These are phyloP conservation scores for Polymixis flavicincta DNA, from an alignment of 2,888 invertebrate species.

Conservation along the genomic window DNA sequence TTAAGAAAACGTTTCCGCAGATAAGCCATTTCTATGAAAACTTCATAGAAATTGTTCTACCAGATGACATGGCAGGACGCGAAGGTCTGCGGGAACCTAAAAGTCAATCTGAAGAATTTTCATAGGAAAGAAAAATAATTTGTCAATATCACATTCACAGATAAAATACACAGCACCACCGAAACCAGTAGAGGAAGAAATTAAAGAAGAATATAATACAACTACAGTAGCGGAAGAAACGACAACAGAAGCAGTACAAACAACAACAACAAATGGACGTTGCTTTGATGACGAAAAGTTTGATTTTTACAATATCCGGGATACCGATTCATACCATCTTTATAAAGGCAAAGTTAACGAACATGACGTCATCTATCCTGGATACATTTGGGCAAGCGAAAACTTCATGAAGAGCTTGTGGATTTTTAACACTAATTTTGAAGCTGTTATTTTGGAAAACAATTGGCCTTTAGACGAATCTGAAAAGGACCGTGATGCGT, in stretches of 20 bases:
- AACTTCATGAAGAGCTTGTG: constrained; percentile 77
- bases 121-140: not conserved
- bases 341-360: constrained; percentile 75
- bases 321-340: constrained; percentile 63
- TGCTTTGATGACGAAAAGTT: constrained; percentile 68
- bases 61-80: no score
- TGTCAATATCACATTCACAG: constrained; percentile 59
- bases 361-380: constrained; percentile 77
- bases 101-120: not conserved
- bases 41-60: no score
- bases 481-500: constrained; percentile 77
- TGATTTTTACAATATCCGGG: constrained; percentile 70
- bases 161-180: constrained; percentile 66
- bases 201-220: constrained; percentile 52
- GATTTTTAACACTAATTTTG: constrained; percentile 72
- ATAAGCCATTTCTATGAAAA: not conserved
- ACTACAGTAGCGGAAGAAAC: constrained; percentile 2
- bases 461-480: constrained; percentile 90
- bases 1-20: not conserved
- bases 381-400: constrained; percentile 70
- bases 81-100: no score
- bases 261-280: constrained; percentile 26
- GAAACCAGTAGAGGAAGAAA: constrained; percentile 36
- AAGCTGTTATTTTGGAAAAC: constrained; percentile 88
- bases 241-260: constrained; percentile 10